Evolutionary conservation across 1,140 invertebrate genomes (phyloP).

Genomic region (Cotesia typhae): DNA sequence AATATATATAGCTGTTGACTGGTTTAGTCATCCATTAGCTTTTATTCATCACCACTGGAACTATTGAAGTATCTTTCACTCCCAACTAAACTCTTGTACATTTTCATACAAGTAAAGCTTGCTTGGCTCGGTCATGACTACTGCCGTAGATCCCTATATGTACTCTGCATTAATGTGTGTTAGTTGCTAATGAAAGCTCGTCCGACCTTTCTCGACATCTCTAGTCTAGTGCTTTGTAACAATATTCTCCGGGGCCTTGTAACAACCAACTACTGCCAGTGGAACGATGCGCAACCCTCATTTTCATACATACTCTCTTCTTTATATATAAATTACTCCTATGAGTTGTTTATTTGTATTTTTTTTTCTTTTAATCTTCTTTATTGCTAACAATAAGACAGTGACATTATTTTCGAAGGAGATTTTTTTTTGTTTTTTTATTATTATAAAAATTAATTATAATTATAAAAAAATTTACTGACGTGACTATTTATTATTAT

Average conservation of each 20-base stretch:
- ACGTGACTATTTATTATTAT: too few species aligned
- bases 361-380: too few species aligned
- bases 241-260: slow-evolving; percentile 7
- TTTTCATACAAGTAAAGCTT: not conserved
- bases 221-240: slow-evolving; percentile 5
- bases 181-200: slow-evolving; percentile 18
- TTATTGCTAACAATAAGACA: too few species aligned
- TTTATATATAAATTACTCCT: too few species aligned
- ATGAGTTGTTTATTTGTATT: too few species aligned
- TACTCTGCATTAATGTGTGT: not conserved
- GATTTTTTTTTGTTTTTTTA: too few species aligned
- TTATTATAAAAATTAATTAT: too few species aligned
- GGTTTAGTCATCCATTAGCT: too few species aligned
- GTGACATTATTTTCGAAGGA: too few species aligned
- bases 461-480: too few species aligned
- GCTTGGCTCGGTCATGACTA: not conserved
- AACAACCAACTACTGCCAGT: not conserved
- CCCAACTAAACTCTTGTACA: not conserved
- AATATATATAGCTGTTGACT: too few species aligned
- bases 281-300: not conserved
- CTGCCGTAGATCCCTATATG: not conserved
- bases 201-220: slow-evolving; percentile 7
- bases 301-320: not conserved
- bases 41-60: too few species aligned
- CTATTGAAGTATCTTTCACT: not conserved